These are phyloP conservation scores for Cynodonichthys magdalenae DNA, from an alignment of 2,797 vertebrate genomes.

Conservation along the genomic window DNA sequence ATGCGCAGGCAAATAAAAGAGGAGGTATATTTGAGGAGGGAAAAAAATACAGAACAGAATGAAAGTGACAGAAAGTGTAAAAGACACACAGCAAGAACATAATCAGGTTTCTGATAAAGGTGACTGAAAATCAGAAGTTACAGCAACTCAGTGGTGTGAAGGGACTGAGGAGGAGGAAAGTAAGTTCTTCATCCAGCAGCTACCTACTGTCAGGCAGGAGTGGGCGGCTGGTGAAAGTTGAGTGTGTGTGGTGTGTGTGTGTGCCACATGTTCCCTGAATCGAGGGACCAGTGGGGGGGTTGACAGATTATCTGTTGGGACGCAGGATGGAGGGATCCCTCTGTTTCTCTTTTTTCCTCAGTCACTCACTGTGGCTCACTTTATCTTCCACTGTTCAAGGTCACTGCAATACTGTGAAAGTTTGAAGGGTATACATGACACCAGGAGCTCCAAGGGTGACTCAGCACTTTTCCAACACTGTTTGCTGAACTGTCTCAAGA, in stretches of 20 bases:
- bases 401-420: slow-evolving; percentile 77
- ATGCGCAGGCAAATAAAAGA: slow-evolving; percentile 24
- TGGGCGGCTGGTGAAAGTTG: slow-evolving; percentile 48
- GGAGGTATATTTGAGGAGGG: slow-evolving; percentile 45
- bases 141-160: slow-evolving; percentile 31
- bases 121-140: slow-evolving; percentile 34
- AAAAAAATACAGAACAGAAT: slow-evolving; percentile 11
- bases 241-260: slow-evolving; percentile 42
- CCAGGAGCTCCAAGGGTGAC: slow-evolving; percentile 64
- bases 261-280: slow-evolving; percentile 61
- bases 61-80: not conserved
- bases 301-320: slow-evolving; percentile 81
- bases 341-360: slow-evolving; percentile 50
- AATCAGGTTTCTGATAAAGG: slow-evolving; percentile 34
- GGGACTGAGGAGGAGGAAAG: slow-evolving; percentile 58
- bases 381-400: slow-evolving; percentile 70
- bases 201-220: slow-evolving; percentile 64
- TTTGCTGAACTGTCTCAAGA: slow-evolving; percentile 32
- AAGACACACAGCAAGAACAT: slow-evolving; percentile 18
- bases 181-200: slow-evolving; percentile 59
- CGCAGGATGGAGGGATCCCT: slow-evolving; percentile 71
- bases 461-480: slow-evolving; percentile 73
- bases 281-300: slow-evolving; percentile 64
- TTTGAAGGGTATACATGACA: slow-evolving; percentile 68
- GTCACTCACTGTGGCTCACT: slow-evolving; percentile 46